Evolutionary conservation across 1,140 invertebrate species (phyloP), one percentile per base, ranked within the genome.

Genomic region (Mesaphorura yosii): DNA sequence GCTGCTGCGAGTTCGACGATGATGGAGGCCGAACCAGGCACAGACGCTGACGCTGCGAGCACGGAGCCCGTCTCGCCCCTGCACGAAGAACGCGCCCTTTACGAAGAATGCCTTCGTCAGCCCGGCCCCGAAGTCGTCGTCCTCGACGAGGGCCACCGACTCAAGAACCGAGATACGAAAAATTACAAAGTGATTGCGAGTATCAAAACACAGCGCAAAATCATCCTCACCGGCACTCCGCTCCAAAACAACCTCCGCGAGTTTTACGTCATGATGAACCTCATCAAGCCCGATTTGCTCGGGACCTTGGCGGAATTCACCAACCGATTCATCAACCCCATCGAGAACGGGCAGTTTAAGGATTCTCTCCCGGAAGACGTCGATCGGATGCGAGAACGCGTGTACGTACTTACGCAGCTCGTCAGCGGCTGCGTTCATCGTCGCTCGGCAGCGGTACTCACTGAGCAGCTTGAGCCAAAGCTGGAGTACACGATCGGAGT

Each of bases 221-320:
- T 97, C 53, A 84, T 95, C 0, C 76, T 97, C 10, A 96, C 93
- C 15, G 92, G 93, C 50, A 97, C 92, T 0, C 93, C 93, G 2
- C 69, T 98, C 25, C 92, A 97, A 70, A 97, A 97, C 68, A 96
- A 96, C 75, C 76, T 97, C 14, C 78, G 79, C 64, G 93, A 97
- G 77, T 97, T 96, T 75, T 89, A 95, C 69, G 90, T 87, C 66
- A 97, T 97, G 92, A 86, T 95, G n/a, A 81, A 88, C 60, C 95
- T 97, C 72, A 88, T 96, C 3, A 96, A 95, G 68, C 91, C 91
- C 1, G 88, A 84, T 72, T 73, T 96, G 2, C 69, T 97, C 7
- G 92, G 92, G 59, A 91, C 86, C 1, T 79, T 80, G 57, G 87
- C 84, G 65, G 91, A 96, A 71, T 96, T 92, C 69, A 73, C 78